Evolutionary conservation across 2,797 vertebrate species (phyloP).

Genomic region (Squalus acanthias): DNA sequence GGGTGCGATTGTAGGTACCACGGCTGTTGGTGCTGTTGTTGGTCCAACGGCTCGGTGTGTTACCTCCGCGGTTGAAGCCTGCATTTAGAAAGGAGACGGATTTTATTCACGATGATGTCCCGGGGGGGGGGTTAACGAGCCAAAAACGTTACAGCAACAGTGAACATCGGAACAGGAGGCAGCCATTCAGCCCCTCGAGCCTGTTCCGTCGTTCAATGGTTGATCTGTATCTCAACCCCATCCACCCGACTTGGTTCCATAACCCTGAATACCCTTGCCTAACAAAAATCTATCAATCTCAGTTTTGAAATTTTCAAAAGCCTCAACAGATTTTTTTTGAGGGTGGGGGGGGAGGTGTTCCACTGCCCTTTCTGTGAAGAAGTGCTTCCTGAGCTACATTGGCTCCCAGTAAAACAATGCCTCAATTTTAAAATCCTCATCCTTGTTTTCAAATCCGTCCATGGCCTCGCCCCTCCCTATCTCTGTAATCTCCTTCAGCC

Average conservation of each 20-base stretch:
- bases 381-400: too few relatives aligned
- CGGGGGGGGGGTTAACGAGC: neutral
- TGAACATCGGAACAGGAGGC: neutral
- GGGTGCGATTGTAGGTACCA: constrained; percentile 11
- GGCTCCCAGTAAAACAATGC: too few relatives aligned
- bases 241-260: too few relatives aligned
- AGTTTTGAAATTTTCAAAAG: neutral
- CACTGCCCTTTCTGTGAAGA: neutral
- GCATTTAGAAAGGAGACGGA: neutral
- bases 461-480: too few relatives aligned
- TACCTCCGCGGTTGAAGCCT: constrained; percentile 72
- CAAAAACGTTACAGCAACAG: neutral
- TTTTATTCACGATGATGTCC: neutral
- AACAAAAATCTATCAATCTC: neutral
- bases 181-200: neutral
- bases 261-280: neutral
- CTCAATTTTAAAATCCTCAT: too few relatives aligned
- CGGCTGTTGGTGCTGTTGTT: constrained; percentile 60
- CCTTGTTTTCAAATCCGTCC: too few relatives aligned
- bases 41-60: constrained; percentile 76
- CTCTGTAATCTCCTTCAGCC: too few relatives aligned
- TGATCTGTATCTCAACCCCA: too few relatives aligned
- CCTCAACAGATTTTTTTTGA: neutral
- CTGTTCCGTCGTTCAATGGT: neutral
- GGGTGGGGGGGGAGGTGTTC: neutral